Percentiles rank a stretch among this genome's conserved stretches.
Conservation (phyloP, 2,113 vertebrate species). For the Corapipo altera region DNA sequence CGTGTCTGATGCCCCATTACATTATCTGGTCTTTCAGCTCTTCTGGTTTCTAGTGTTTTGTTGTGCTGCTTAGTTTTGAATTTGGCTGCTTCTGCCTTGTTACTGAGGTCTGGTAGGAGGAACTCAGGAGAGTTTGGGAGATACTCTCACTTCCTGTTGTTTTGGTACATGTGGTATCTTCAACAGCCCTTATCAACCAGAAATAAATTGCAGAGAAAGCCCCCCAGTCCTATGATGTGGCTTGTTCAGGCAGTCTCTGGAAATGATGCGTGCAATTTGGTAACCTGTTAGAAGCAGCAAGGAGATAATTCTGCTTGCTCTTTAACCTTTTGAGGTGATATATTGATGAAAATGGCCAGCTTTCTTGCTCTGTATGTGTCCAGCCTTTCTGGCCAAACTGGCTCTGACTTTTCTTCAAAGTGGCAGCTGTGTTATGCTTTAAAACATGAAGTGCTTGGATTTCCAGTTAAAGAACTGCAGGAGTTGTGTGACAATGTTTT, state of each 20-base stretch:
- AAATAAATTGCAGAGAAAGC: background rate
- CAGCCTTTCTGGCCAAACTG: background rate
- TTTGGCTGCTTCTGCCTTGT: background rate
- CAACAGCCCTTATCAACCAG: background rate
- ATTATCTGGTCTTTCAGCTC: background rate
- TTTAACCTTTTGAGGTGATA: background rate
- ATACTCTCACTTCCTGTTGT: background rate
- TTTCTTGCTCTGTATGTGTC: background rate
- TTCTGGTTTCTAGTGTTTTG: background rate
- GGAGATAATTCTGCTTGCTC: background rate
- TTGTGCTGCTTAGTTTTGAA: background rate
- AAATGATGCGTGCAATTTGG: background rate
- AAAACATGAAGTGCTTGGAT: background rate
- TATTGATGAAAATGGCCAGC: background rate
- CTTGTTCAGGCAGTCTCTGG: background rate
- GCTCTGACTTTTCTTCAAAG: background rate
- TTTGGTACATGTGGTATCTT: background rate
- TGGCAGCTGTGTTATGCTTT: background rate
- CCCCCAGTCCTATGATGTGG: background rate
- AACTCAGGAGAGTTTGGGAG: background rate
- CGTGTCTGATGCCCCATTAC: background rate
- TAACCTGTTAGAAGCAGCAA: background rate
- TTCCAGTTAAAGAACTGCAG: background rate
- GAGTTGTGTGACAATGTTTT: background rate
- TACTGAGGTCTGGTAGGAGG: background rate